Percentiles rank a stretch among this genome's conserved stretches.
These are phyloP conservation scores for Emydoidea blandingii DNA, from an alignment of 2,797 vertebrate species.

Conservation along the genomic window DNA sequence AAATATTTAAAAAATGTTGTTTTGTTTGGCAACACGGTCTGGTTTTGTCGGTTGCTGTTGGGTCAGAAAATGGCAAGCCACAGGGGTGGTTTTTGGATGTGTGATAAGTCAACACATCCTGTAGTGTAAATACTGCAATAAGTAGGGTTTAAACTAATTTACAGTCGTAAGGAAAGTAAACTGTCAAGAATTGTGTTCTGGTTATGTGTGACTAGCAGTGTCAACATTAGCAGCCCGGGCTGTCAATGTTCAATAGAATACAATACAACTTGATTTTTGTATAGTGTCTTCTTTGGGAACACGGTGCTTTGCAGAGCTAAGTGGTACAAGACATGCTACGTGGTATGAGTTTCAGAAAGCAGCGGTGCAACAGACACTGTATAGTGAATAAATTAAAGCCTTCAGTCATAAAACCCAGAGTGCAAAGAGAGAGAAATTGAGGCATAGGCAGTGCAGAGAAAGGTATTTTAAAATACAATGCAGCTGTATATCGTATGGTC, in stretches of 20 bases:
- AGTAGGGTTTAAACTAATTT: conserved; percentile 1
- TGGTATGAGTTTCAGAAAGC: not conserved
- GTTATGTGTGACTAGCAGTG: conserved; percentile 6
- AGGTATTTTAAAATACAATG: not conserved
- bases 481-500: not conserved
- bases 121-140: not conserved
- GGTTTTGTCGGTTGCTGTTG: not conserved
- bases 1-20: not conserved
- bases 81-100: not conserved
- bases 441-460: not conserved
- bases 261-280: not conserved
- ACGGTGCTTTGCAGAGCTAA: not conserved
- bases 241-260: conserved; percentile 18
- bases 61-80: conserved; percentile 32
- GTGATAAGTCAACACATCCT: not conserved
- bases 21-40: conserved; percentile 3
- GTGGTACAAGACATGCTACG: not conserved
- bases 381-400: conserved; percentile 40
- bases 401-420: not conserved
- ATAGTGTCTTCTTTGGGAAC: conserved; percentile 1
- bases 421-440: not conserved
- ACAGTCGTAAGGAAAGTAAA: conserved; percentile 40
- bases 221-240: not conserved
- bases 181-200: conserved; percentile 53
- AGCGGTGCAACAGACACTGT: not conserved